Conservation (phyloP, 1,140 invertebrate species). For the Cephus cinctus region DNA sequence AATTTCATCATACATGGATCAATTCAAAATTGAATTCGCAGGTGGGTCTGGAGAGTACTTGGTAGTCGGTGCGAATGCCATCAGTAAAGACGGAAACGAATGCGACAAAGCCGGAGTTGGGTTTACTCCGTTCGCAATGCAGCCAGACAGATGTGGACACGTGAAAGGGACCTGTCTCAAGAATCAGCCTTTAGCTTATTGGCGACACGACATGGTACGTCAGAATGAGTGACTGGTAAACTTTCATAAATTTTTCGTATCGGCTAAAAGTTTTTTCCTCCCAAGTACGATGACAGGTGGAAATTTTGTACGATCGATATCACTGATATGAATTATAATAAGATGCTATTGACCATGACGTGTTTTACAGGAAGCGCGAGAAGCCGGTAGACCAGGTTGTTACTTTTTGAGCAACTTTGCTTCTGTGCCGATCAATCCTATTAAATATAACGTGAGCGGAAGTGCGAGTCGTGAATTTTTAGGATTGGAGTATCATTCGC, state of each 20-base stretch:
- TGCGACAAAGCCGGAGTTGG: slow-evolving; percentile 57
- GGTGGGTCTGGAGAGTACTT: slow-evolving; percentile 50
- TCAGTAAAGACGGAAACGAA: slow-evolving; percentile 46
- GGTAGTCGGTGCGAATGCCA: slow-evolving; percentile 40
- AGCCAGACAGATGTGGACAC: slow-evolving; percentile 48
- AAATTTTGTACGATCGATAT: no score
- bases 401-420: slow-evolving; percentile 57
- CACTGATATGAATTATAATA: no score
- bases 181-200: slow-evolving; percentile 54
- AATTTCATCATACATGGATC: not conserved
- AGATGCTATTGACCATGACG: no score
- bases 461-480: slow-evolving; percentile 41
- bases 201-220: slow-evolving; percentile 47
- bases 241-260: not conserved
- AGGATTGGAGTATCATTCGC: slow-evolving; percentile 41
- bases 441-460: slow-evolving; percentile 42
- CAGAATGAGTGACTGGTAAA: not conserved
- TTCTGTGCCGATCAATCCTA: slow-evolving; percentile 41
- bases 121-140: slow-evolving; percentile 53
- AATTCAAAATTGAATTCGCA: slow-evolving; percentile 9
- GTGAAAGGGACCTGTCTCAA: slow-evolving; percentile 50
- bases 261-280: not conserved
- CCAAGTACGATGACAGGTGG: no score
- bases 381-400: slow-evolving; percentile 42
- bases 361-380: slow-evolving; percentile 36